Evolutionary conservation across 2,113 vertebrate genomes (phyloP).

Genomic region (Zeus faber): DNA sequence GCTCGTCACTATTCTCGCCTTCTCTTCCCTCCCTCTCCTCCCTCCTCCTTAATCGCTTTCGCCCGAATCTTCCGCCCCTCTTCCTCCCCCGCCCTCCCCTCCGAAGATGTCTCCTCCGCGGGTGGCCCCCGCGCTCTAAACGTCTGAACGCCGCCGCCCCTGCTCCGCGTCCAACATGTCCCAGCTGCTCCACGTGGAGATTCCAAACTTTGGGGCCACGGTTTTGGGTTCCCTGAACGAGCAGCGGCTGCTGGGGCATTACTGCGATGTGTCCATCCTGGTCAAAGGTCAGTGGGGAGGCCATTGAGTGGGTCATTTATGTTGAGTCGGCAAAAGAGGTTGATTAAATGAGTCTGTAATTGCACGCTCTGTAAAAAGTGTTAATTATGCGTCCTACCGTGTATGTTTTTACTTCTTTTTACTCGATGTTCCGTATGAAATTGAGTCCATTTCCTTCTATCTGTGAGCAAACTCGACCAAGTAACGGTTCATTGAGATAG

Average conservation of each 20-base stretch:
- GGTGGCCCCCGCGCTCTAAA: slow-evolving; percentile 70
- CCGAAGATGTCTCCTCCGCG: slow-evolving; percentile 80
- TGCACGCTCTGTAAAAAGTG: too few relatives aligned
- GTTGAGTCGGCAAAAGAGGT: neutral
- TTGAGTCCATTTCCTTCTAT: too few relatives aligned
- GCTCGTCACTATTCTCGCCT: neutral
- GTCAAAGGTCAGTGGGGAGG: slow-evolving; percentile 79
- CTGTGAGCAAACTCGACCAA: too few relatives aligned
- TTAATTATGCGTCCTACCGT: too few relatives aligned
- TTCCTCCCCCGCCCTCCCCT: slow-evolving; percentile 22
- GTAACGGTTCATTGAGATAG: neutral
- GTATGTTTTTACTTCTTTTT: too few relatives aligned
- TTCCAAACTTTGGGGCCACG: slow-evolving; percentile 97
- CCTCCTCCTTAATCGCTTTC: neutral
- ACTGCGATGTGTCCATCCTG: slow-evolving; percentile 98
- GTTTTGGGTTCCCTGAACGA: slow-evolving; percentile 95
- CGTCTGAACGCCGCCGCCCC: slow-evolving; percentile 65
- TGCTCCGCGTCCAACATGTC: slow-evolving; percentile 81
- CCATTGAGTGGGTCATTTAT: neutral
- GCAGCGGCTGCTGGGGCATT: slow-evolving; percentile 93
- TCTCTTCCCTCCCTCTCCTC: neutral
- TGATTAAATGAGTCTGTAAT: too few relatives aligned
- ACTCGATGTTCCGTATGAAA: too few relatives aligned
- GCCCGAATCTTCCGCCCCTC: too few relatives aligned
- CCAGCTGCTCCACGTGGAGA: slow-evolving; percentile 97